A percentile compares a stretch with the other conserved stretches of the same genome.
Evolutionary conservation across 2,888 invertebrate genomes (phyloP).

Genomic region (Azorinus chamasolen): DNA sequence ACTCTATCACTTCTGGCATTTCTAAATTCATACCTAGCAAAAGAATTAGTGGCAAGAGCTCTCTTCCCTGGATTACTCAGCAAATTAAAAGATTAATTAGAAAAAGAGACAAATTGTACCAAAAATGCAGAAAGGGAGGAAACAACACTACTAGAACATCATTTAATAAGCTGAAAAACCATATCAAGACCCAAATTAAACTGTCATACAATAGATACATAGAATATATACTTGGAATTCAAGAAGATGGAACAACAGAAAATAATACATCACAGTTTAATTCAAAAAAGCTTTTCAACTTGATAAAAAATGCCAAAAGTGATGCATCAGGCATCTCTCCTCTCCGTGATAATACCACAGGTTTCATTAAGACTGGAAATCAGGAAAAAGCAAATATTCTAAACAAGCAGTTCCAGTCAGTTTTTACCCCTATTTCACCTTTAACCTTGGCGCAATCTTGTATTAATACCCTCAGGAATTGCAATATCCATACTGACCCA

Average conservation of each 20-base stretch:
- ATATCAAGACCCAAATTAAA: neutral
- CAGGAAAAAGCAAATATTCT: too few relatives aligned
- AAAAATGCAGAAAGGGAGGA: neutral
- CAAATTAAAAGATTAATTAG: neutral
- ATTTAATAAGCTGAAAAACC: neutral
- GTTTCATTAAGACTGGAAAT: too few relatives aligned
- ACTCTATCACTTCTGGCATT: slow-evolving; percentile 10
- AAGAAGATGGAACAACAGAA: neutral
- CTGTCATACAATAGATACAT: neutral
- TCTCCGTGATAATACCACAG: too few relatives aligned
- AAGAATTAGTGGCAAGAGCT: slow-evolving; percentile 6
- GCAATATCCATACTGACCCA: too few relatives aligned
- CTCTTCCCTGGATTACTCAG: slow-evolving; percentile 12
- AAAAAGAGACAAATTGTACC: neutral
- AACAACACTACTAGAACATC: neutral
- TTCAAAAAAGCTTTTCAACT: neutral
- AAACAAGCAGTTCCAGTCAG: too few relatives aligned
- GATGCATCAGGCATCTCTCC: too few relatives aligned
- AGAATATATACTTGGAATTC: neutral
- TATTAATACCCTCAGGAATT: too few relatives aligned
- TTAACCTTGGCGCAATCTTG: too few relatives aligned
- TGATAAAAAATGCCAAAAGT: neutral
- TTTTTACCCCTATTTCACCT: too few relatives aligned
- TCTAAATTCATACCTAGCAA: slow-evolving; percentile 23
- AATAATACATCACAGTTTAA: neutral